Base-by-base conservation (phyloP, 2,888 invertebrate species). In the Heliothis peltigera region DNA sequence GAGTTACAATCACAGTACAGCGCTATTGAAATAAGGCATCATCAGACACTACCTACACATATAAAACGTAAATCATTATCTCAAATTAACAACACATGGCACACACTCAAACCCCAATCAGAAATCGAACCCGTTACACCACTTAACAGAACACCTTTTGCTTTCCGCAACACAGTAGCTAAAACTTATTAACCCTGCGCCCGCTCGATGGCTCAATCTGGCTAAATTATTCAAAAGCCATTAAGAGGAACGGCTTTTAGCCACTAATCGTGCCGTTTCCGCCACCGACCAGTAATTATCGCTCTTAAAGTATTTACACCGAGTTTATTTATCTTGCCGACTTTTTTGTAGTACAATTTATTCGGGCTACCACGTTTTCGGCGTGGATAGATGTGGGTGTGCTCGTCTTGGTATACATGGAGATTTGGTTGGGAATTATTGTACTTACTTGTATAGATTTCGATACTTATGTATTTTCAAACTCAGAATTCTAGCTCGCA, bases 221-320 rank as follows among this genome's bases (percentile, higher is more conserved):
- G 77, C 82, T 87, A 84, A 89, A 88, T 89, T 89, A 90, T 89
- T 88, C 85, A 84, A 83, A 87, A 84, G 79, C 90, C 91, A 91
- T 91, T 91, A 91, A 88, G 81, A 66, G 59, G 78, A 82, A 81
- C 84, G 83, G 80, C 87, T 90, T 86, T 89, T 84, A 89, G 89
- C 81, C 91, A 91, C 90, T 91, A 92, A 92, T 92, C 91, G 89
- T 54, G 66, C 75, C 84, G 90, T 89, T 92, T 92, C 92, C 92
- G 92, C 88, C 89, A 88, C 86, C 84, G 83, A 75, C 71, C 69
- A 66, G 75, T 82, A 73, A 78, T 81, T 77, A 74, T 75, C 73
- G 70, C 81, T 77, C 66, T 73, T 64, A 49, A n/a, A 70, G 70
- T 74, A 51, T 70, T 68, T 60, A 74, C 77, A 66, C 48, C 49